These are phyloP conservation scores for Sebastes minor DNA, from an alignment of 2,797 vertebrate genomes.

Conservation along the genomic window DNA sequence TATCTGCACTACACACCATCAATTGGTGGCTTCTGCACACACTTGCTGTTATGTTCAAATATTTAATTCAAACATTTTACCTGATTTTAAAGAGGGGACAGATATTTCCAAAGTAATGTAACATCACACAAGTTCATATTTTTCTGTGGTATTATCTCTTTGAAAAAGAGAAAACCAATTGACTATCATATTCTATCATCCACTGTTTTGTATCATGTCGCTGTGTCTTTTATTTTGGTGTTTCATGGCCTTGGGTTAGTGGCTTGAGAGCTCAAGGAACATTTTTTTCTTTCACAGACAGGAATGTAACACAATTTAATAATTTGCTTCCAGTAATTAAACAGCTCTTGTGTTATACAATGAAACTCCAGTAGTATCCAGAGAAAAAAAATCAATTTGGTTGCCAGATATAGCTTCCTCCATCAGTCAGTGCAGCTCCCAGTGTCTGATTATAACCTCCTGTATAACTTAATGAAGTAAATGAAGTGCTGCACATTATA, in stretches of 20 bases:
- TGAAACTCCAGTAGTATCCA: neutral
- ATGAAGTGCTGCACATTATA: constrained; percentile 2
- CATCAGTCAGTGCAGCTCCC: neutral
- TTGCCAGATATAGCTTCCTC: neutral
- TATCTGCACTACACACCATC: neutral
- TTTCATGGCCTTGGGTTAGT: neutral
- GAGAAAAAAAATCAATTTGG: neutral
- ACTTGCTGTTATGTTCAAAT: neutral
- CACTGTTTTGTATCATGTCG: neutral
- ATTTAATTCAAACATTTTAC: neutral
- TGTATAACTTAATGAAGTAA: constrained; percentile 8
- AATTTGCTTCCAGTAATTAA: neutral
- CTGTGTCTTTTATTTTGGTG: neutral
- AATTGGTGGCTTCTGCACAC: neutral
- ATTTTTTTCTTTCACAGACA: neutral
- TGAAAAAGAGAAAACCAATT: neutral
- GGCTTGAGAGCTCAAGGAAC: neutral
- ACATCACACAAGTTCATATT: neutral
- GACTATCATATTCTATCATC: neutral
- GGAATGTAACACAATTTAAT: neutral
- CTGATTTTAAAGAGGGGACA: neutral
- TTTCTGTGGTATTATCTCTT: neutral
- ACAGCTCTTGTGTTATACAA: neutral
- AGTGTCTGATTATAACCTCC: neutral
- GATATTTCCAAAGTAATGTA: neutral